phyloP scores from a whole-genome alignment of 2,797 vertebrate species.

The Rousettus madagascariensis region DNA sequence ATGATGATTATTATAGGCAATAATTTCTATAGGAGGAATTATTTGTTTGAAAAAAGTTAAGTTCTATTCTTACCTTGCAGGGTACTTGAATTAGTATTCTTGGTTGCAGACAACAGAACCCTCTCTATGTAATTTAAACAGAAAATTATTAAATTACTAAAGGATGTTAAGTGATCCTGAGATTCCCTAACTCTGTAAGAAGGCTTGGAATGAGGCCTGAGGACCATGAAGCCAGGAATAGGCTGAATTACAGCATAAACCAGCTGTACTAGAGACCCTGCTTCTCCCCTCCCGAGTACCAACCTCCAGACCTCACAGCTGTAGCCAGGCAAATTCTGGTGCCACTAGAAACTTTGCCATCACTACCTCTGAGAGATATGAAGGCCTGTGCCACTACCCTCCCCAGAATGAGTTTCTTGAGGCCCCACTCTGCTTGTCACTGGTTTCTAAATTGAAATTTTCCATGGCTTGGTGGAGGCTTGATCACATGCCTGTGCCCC shows the following conservation, averaged over 20 bases:
- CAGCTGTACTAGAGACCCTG: background rate
- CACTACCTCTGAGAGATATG: background rate
- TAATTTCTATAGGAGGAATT: background rate
- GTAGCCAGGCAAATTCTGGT: no score
- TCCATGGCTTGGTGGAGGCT: background rate
- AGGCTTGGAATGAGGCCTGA: background rate
- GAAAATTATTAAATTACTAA: background rate
- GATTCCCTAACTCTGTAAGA: background rate
- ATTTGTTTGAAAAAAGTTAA: background rate
- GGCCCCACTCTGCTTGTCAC: background rate
- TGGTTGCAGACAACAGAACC: background rate
- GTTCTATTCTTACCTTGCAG: background rate
- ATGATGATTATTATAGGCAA: background rate
- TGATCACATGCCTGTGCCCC: background rate
- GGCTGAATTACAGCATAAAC: background rate
- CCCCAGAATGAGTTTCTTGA: background rate
- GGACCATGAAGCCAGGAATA: background rate
- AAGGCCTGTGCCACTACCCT: background rate
- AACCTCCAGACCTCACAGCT: background rate
- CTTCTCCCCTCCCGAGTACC: accelerated
- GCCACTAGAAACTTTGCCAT: no score
- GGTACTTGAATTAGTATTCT: background rate
- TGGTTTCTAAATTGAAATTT: background rate
- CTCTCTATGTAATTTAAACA: background rate
- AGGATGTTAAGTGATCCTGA: background rate